Conservation (phyloP, 2,888 invertebrate genomes). For the Ganaspis brasiliensis region DNA sequence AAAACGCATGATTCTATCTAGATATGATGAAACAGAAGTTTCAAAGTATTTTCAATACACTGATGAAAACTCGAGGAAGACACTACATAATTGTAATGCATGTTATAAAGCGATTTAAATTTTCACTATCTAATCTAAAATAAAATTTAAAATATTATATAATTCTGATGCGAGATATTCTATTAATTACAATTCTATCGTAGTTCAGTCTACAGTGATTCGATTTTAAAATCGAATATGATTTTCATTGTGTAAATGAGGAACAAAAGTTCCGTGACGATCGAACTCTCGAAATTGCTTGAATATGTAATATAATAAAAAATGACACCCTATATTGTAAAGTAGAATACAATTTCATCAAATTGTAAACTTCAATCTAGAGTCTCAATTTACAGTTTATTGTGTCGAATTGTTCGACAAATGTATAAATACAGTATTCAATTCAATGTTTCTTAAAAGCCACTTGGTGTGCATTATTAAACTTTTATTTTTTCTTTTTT, state of each 20-base stretch:
- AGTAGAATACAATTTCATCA: neutral
- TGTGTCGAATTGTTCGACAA: constrained; percentile 3
- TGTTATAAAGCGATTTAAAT: constrained; percentile 1
- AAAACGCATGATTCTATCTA: constrained; percentile 4
- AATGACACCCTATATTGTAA: neutral
- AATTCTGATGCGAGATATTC: constrained; percentile 18
- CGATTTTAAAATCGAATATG: constrained; percentile 11
- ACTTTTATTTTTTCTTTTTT: constrained; percentile 19
- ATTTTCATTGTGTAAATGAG: neutral
- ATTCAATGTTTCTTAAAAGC: constrained; percentile 25
- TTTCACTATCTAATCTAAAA: neutral
- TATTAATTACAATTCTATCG: constrained; percentile 23
- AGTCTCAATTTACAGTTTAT: constrained; percentile 20
- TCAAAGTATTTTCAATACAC: neutral
- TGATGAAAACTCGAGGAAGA: neutral
- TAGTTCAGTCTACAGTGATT: constrained; percentile 10
- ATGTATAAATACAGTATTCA: constrained; percentile 28
- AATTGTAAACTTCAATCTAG: neutral
- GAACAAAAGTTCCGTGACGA: constrained; percentile 22
- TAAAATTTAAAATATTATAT: neutral
- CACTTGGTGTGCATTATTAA: constrained; percentile 43
- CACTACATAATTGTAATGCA: constrained; percentile 22
- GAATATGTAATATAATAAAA: neutral
- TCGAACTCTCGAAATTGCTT: constrained; percentile 11
- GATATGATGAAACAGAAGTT: neutral